Percentiles rank a stretch among this genome's conserved stretches.
Evolutionary conservation across 2,797 vertebrate genomes (phyloP).

Genomic region (Erithacus rubecula): DNA sequence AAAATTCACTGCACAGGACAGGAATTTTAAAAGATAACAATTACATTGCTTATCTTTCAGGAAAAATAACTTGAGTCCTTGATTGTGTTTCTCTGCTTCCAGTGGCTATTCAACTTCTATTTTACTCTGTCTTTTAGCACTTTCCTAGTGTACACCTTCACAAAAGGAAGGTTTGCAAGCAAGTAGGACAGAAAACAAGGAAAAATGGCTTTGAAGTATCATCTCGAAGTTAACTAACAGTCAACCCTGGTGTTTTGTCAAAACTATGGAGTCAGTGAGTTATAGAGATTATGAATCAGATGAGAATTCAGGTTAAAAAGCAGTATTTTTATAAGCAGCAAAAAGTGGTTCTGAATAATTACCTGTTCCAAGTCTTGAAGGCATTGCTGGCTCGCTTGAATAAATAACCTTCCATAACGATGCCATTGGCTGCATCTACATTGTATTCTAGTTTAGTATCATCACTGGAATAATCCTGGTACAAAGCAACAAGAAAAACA

Average conservation of each 20-base stretch:
- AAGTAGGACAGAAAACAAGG: neutral
- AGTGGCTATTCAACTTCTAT: neutral
- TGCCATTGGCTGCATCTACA: slow-evolving; percentile 92
- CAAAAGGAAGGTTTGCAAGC: neutral
- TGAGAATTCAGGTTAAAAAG: neutral
- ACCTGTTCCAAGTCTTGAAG: slow-evolving; percentile 99
- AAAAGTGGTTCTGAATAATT: neutral
- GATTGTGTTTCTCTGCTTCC: neutral
- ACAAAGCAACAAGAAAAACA: slow-evolving; percentile 34
- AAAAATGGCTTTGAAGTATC: neutral
- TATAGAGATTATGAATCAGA: neutral
- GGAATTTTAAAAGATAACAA: neutral
- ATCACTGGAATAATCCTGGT: slow-evolving; percentile 93
- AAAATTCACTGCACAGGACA: neutral
- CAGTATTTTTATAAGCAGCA: neutral
- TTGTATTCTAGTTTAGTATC: slow-evolving; percentile 96
- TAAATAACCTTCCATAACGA: slow-evolving; percentile 97
- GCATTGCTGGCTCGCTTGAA: slow-evolving; percentile 99
- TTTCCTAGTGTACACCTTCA: neutral
- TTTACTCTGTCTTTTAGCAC: neutral
- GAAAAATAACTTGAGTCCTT: neutral
- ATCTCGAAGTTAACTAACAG: neutral
- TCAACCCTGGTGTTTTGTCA: neutral
- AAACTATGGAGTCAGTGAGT: neutral
- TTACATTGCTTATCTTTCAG: neutral